Base-by-base conservation (phyloP, 2,888 invertebrate species). In the Hyppa rectilinea region DNA sequence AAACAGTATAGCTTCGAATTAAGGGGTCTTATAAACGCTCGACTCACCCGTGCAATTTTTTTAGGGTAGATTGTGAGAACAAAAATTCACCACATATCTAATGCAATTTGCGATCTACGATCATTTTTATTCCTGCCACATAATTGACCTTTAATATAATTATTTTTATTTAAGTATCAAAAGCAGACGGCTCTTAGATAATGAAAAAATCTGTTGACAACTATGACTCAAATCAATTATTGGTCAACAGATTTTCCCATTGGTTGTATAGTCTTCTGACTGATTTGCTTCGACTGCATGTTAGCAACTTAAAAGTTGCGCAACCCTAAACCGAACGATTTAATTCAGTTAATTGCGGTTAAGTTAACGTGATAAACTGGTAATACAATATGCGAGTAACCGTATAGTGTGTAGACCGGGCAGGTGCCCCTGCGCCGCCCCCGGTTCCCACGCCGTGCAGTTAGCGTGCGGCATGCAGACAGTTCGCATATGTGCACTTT, bases 361-460 rank as follows among this genome's bases (percentile, higher is more conserved):
- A 34, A 10, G 7, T 20, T 29, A 20, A 40, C 20, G 17, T 23
- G 9, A 29, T 17, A 43, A 62, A 71, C 52, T 52, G 36, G 26
- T 62, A 43, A 26, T 5, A 38, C 26, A 56, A 62, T 56, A 80
- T 63, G 81, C 72, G 55, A 69, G 71, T 62, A 71, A 52, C 72
- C 23, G 78, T 29, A 81, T 7, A 40, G 2, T 2, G 14, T 9
- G 75, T 47, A 29, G 53, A 10, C 3, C 5, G 50, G 56, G 36
- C 81, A 81, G 81, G 82, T 79, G 80, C 71, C 76, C 68, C 23
- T 2, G 55, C 71, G 82, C 47, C 61, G 58, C 66, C 49, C 59
- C 36, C 55, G 9, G 53, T 82, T 82, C 82, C 81, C 84, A 82
- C 82, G 83, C 56, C 7, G 36, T 23, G 52, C 81, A 68, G 69